These are phyloP conservation scores for Euzophera pinguis DNA, from an alignment of 2,888 invertebrate species.

Conservation along the genomic window DNA sequence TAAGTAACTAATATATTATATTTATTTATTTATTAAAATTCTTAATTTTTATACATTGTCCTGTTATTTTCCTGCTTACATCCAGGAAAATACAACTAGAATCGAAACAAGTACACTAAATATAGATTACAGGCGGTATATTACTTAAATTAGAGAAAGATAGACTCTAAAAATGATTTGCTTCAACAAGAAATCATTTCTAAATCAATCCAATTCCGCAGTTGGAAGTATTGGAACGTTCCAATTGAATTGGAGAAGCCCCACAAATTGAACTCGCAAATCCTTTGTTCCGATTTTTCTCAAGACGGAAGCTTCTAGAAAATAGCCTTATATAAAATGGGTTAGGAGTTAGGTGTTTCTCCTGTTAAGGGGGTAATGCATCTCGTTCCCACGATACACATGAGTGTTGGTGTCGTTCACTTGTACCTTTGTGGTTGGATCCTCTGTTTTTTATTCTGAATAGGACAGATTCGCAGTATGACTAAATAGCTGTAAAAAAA, in stretches of 20 bases:
- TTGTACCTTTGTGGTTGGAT: constrained; percentile 24
- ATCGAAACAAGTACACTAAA: too few relatives aligned
- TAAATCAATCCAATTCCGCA: neutral
- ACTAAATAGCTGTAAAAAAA: too few relatives aligned
- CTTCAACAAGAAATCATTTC: neutral
- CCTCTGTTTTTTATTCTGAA: too few relatives aligned
- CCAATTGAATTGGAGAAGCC: neutral
- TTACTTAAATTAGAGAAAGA: too few relatives aligned
- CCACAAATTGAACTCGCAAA: neutral
- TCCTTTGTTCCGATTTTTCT: constrained; percentile 10
- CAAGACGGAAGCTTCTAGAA: constrained; percentile 18
- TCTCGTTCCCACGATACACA: constrained; percentile 56
- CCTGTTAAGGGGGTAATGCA: constrained; percentile 45
- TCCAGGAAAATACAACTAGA: constrained; percentile 5
- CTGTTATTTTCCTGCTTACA: too few relatives aligned
- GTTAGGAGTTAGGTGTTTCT: constrained; percentile 38
- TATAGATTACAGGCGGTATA: neutral
- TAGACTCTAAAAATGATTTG: too few relatives aligned
- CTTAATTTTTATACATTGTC: too few relatives aligned
- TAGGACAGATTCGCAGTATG: too few relatives aligned
- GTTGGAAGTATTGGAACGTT: neutral
- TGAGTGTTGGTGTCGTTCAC: constrained; percentile 31
- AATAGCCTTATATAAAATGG: constrained; percentile 52
- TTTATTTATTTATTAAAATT: too few relatives aligned
- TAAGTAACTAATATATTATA: too few relatives aligned